Base-by-base conservation (phyloP, 2,888 invertebrate species). In the Pseudococcus longispinus region DNA sequence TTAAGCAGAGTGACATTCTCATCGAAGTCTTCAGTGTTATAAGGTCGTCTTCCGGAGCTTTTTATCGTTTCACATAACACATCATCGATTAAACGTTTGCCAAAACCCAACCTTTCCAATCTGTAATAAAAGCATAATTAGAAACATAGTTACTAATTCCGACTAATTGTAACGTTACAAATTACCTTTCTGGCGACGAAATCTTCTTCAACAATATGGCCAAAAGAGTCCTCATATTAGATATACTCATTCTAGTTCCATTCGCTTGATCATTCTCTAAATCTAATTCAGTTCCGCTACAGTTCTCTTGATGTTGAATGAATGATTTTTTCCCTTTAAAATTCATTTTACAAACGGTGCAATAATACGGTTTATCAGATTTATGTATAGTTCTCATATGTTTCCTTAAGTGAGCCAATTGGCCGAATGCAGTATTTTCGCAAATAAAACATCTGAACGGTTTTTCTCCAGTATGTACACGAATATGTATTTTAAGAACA, bases 341-440 rank as follows among this genome's bases (percentile, higher is more conserved):
- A 90, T 95, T 95, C 82, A 93, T 92, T 44, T 93, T 92, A 90
- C 96, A 96, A 84, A 93, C 93, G 26, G 92, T 91, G 90, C 96
- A 96, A 90, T 94, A 93, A 90, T 96, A 96, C 0, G 96, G 95
- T 89, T 95, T 94, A 88, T 93, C 93, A 89, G 95, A 93, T 44
- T 95, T 94, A 90, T 96, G 96, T 87, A 96, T 95, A 89, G 95
- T 95, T 88, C 93, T 93, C 96, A 97, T 96, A 90, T 97, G 96
- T 88, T 96, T 95, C 91, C 96, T 96, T 91, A 96, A 93, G 90
- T 96, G 96, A 0, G 96, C 96, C 87, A 96, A 91, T 90, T 96
- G 96, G 0, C 95, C 94, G 90, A 96, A 96, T 0, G 94, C 93
- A 55, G 94, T 92, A 55, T 94, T 93, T 77, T 91, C 91, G 88